Conservation (phyloP, 2,888 invertebrate genomes). For the Ceraclea dissimilis region DNA sequence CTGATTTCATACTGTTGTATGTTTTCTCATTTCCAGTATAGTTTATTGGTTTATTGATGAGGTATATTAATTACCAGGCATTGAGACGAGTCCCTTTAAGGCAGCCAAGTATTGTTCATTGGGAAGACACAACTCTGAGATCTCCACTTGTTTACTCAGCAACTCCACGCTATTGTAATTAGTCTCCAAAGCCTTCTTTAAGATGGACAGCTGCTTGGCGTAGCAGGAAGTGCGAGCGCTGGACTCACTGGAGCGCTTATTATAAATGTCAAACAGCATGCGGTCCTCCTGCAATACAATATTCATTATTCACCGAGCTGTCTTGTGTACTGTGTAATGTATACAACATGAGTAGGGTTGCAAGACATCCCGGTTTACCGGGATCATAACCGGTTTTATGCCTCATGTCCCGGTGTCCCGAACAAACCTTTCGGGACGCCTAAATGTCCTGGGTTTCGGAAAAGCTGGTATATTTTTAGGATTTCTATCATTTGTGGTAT, state of each 20-base stretch:
- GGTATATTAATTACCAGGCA: slow-evolving; percentile 19
- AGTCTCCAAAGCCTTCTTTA: slow-evolving; percentile 51
- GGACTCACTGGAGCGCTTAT: slow-evolving; percentile 27
- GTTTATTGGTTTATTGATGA: no score
- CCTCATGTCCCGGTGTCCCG: no score
- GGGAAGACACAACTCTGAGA: slow-evolving; percentile 26
- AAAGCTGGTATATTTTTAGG: no score
- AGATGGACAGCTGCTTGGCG: slow-evolving; percentile 53
- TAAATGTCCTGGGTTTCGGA: no score
- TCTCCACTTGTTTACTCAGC: slow-evolving; percentile 35
- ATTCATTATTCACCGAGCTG: no score
- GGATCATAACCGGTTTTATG: no score
- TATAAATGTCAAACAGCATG: slow-evolving; percentile 22
- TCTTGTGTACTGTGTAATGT: no score
- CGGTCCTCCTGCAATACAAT: slow-evolving; percentile 24
- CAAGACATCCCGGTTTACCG: no score
- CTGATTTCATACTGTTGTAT: no score
- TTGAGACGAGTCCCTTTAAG: slow-evolving; percentile 19
- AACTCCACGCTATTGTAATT: slow-evolving; percentile 49
- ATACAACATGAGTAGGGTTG: neutral
- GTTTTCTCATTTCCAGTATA: no score
- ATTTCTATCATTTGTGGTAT: no score
- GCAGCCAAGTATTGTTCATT: slow-evolving; percentile 23
- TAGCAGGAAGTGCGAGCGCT: slow-evolving; percentile 27
- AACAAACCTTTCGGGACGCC: no score